phyloP scores from a whole-genome alignment of 2,113 vertebrate genomes.

The Galeopterus variegatus region DNA sequence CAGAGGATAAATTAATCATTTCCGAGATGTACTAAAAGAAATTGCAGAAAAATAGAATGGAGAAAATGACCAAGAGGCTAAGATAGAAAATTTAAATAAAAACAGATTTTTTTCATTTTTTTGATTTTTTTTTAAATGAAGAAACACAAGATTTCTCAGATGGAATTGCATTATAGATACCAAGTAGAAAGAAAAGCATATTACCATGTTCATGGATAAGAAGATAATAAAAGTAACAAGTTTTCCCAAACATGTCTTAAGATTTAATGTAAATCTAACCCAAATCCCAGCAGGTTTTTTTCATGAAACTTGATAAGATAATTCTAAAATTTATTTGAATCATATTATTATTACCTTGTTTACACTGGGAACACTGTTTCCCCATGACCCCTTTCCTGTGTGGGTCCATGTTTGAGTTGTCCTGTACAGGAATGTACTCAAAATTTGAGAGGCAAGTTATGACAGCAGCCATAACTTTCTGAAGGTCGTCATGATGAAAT shows the following conservation, averaged over 20 bases:
- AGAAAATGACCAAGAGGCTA: neutral
- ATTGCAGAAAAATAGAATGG: neutral
- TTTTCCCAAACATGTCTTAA: neutral
- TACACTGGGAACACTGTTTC: neutral
- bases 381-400: fast-evolving
- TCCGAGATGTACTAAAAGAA: neutral
- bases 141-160: neutral
- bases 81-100: neutral
- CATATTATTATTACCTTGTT: neutral
- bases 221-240: neutral
- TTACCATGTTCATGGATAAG: neutral
- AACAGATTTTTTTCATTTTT: neutral
- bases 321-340: too few relatives aligned
- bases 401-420: neutral
- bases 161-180: neutral
- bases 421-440: neutral
- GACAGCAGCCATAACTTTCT: neutral
- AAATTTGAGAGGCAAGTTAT: neutral
- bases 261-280: neutral
- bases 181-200: neutral
- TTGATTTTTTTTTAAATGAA: neutral
- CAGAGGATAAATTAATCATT: neutral
- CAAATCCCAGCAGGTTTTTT: neutral
- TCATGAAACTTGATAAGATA: neutral
- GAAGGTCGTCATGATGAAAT: neutral